Base-by-base conservation (phyloP, 2,888 invertebrate genomes). In the Eugnorisma glareosa region DNA sequence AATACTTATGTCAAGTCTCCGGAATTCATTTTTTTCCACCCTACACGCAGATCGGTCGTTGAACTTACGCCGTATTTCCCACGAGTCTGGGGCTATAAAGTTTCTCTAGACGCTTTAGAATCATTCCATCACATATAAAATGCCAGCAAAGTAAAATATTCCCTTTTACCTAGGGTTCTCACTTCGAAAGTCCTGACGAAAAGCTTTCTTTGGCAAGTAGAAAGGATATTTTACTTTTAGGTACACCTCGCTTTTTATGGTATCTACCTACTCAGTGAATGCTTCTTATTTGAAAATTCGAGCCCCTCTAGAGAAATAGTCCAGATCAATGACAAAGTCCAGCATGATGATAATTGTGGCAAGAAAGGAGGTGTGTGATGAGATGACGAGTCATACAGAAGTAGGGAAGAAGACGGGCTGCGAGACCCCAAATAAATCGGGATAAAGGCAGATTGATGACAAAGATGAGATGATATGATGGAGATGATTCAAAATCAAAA, bases 131-230 rank as follows among this genome's bases (percentile, higher is more conserved):
- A 78, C 28, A 63, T 31, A 83, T 43, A 75, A 75, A 77, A 61
- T 57, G 68, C 51, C 64, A 71, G 63, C 61, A 84, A 59, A 82
- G 54, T 73, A 77, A 75, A 85, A 68, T 69, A 66, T 61, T 76
- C 54, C 43, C 6, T 2, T 54, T 45, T 63, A 78, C 63, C 24
- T 63, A 64, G 64, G 64, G 64, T 64, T 40, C 4, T n/a, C 64
- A 64, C 40, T 40, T 64, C 8, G 7, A 63, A 37, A 63, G n/a
- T 13, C 37, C 37, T 37, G 24, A 7, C 37, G 5, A 64, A 24
- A 64, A 40, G 3, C 15, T 15, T 63, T 40, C n/a, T 59, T 59
- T 31, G 21, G 31, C 3, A 59, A 59, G 59, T 31, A 31, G 57
- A 57, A 28, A 59, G 8, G 31, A 31, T 31, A 31, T 59, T 59